Base-by-base conservation (phyloP, 1,140 invertebrate species). In the Drosophila ambigua region DNA sequence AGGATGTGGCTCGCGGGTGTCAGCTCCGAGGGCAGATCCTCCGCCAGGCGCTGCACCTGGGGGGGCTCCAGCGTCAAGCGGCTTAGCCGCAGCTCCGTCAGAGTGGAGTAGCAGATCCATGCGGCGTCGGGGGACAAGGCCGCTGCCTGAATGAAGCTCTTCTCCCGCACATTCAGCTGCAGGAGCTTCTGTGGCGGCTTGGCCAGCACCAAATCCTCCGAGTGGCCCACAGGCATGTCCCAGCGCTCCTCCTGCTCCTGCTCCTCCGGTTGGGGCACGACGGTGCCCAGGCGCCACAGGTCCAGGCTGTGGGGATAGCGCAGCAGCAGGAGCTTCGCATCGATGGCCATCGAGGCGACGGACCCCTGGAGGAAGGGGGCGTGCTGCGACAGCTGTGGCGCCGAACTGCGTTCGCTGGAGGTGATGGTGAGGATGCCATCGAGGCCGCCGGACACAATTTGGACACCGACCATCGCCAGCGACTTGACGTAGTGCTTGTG, bases 401-500 rank as follows among this genome's bases (percentile, higher is more conserved):
- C 45, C n/a, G 24, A 49, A 46, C 48, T 74, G 15, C 93, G 78
- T 94, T 66, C 71, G 7, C 93, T 94, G 73, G 93, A 94, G 48
- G 94, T 95, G 20, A 96, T 91, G 4, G 95, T 94, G 2, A 97
- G 92, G 82, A 96, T 95, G 2, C 96, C 95, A 92, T 97, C 96
- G 16, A 95, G 93, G 35, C 96, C 97, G 68, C 95, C 96, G 2
- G 97, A 98, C 83, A 96, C 94, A 23, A 98, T 92, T 78, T 94
- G 94, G 2, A 94, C 93, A 26, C 93, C 93, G 0, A 94, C 92
- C 26, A 95, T 91, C 4, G 94, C 92, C 31, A 98, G 91, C 6
- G 95, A 93, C 91, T 93, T 93, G 0, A 98, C 96, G 92, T 98
- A 97, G 91, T 98, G 96, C 23, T 95, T 94, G 92, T 98, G 97